phyloP scores from a whole-genome alignment of 2,888 invertebrate species.

The Lepas anatifera region DNA sequence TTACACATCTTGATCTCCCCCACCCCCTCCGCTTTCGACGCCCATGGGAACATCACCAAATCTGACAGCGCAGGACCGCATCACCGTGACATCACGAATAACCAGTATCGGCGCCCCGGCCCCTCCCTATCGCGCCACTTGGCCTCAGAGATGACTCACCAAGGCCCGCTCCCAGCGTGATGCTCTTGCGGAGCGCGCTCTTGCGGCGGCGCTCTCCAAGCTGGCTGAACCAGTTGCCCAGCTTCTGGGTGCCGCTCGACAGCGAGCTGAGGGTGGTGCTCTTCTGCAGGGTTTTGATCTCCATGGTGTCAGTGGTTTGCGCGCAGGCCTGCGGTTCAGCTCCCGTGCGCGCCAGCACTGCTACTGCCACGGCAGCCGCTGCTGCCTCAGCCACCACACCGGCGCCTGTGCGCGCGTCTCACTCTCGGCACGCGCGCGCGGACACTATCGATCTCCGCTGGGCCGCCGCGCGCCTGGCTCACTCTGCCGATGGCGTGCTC shows the following conservation, averaged over 20 bases:
- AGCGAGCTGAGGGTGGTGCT: conserved; percentile 36
- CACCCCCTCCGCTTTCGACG: too few species aligned
- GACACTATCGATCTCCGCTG: not conserved
- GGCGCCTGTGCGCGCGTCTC: too few species aligned
- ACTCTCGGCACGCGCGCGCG: too few species aligned
- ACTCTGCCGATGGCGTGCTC: too few species aligned
- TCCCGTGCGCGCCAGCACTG: not conserved
- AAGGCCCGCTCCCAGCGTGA: conserved; percentile 26
- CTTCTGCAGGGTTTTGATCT: conserved; percentile 35
- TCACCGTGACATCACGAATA: too few species aligned
- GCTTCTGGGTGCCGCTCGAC: conserved; percentile 34
- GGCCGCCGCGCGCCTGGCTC: not conserved
- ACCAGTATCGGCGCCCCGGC: too few species aligned
- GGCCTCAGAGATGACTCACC: too few species aligned
- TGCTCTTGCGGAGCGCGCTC: conserved; percentile 30
- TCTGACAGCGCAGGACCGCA: too few species aligned
- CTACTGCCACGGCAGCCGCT: not conserved
- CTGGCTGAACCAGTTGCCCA: conserved; percentile 36
- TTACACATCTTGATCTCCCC: too few species aligned
- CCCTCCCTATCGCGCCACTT: too few species aligned
- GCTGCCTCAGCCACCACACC: too few species aligned
- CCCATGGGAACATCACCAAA: too few species aligned
- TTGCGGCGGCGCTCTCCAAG: conserved; percentile 31
- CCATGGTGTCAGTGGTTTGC: conserved; percentile 28
- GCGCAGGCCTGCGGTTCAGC: not conserved